Conservation (phyloP, 2,797 vertebrate genomes). For the Choloepus didactylus region DNA sequence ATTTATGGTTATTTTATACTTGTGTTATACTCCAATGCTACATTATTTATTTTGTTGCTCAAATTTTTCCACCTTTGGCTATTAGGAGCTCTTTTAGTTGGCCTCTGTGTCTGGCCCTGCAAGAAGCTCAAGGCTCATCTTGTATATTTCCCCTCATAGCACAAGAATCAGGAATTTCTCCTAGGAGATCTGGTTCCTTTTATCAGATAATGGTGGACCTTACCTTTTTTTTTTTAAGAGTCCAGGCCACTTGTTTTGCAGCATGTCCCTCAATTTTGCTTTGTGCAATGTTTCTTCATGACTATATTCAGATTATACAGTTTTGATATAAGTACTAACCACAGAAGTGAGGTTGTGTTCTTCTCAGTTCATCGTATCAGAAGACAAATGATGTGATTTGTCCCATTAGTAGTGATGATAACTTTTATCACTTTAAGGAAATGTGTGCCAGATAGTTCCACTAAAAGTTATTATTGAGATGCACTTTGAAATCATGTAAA, state of each 20-base stretch:
- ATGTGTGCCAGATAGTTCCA: neutral
- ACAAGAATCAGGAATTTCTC: neutral
- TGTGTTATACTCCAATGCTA: neutral
- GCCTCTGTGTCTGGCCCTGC: neutral
- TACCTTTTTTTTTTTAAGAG: neutral
- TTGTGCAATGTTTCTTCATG: neutral
- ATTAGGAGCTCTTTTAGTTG: neutral
- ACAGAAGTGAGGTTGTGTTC: neutral
- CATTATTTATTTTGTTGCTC: neutral
- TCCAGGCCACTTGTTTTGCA: too few relatives aligned
- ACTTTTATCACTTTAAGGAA: neutral
- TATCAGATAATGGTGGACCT: neutral
- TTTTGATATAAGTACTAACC: neutral
- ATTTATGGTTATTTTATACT: conserved; percentile 16
- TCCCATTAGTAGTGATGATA: neutral
- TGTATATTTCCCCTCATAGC: neutral
- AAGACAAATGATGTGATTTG: neutral
- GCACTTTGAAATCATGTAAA: neutral
- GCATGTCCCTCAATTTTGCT: neutral
- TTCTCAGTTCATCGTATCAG: neutral
- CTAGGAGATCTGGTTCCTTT: neutral
- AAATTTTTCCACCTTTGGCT: neutral
- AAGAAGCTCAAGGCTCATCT: neutral
- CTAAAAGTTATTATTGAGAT: neutral
- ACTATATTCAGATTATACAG: neutral